Evolutionary conservation across 2,113 vertebrate genomes (phyloP).

Genomic region (Coregonus clupeaformis): DNA sequence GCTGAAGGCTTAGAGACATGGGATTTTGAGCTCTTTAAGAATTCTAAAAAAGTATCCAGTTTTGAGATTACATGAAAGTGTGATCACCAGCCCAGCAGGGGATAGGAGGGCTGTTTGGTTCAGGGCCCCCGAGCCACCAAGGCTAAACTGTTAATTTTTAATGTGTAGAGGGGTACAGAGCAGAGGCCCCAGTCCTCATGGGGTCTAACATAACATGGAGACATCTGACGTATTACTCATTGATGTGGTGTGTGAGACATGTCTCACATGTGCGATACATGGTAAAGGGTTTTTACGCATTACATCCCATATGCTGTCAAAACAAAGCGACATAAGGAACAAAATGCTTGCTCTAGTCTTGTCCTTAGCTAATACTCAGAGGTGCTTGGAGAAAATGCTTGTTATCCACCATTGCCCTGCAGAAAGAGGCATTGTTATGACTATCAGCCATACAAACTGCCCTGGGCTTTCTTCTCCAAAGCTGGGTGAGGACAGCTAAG

Average conservation of each 20-base stretch:
- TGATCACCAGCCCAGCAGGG: conserved; percentile 17
- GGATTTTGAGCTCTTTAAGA: conserved; percentile 50
- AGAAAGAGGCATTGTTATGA: conserved; percentile 29
- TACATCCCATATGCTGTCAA: neutral
- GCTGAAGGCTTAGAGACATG: conserved; percentile 20
- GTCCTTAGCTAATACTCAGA: conserved; percentile 5
- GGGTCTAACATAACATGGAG: conserved; percentile 7
- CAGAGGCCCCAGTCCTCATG: neutral
- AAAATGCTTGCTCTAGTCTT: neutral
- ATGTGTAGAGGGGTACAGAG: conserved; percentile 4
- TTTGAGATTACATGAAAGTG: conserved; percentile 38
- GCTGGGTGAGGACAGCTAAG: conserved; percentile 17
- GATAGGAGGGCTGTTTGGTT: neutral
- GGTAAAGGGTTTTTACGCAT: neutral
- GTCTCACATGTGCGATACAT: neutral
- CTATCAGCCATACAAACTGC: conserved; percentile 2
- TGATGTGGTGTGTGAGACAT: neutral
- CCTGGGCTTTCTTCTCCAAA: conserved; percentile 16
- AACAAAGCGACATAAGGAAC: neutral
- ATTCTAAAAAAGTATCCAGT: conserved; percentile 43
- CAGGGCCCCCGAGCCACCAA: conserved; percentile 15
- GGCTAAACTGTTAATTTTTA: conserved; percentile 26
- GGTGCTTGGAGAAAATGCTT: conserved; percentile 4
- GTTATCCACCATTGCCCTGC: conserved; percentile 11
- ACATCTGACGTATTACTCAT: conserved; percentile 13